phyloP scores from a whole-genome alignment of 1,140 invertebrate species.

The Scaptomyza pallida region DNA sequence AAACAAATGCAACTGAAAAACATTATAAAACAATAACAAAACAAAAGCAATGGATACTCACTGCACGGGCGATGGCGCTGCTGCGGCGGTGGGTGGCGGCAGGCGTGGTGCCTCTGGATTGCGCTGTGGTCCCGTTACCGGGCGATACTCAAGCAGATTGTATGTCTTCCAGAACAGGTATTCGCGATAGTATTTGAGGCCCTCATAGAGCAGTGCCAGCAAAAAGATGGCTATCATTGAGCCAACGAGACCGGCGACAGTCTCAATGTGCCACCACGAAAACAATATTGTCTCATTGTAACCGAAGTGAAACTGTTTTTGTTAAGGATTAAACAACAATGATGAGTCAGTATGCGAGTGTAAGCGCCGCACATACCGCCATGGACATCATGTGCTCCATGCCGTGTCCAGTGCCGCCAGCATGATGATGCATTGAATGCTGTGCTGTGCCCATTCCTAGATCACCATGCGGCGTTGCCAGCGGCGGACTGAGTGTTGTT shows the following conservation, averaged over 20 bases:
- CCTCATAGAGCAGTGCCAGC: slow-evolving; percentile 94
- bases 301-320: slow-evolving; percentile 93
- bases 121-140: slow-evolving; percentile 88
- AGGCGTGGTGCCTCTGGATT: slow-evolving; percentile 85
- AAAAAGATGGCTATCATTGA: slow-evolving; percentile 94
- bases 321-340: too few species aligned
- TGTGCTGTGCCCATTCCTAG: slow-evolving; percentile 19
- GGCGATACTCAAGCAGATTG: slow-evolving; percentile 88
- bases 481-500: slow-evolving; percentile 35
- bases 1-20: slow-evolving; percentile 12
- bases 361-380: slow-evolving; percentile 57
- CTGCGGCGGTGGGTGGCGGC: slow-evolving; percentile 63
- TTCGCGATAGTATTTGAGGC: slow-evolving; percentile 95
- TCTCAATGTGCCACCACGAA: slow-evolving; percentile 90
- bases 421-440: slow-evolving; percentile 61
- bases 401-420: slow-evolving; percentile 60
- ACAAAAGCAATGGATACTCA: slow-evolving; percentile 85
- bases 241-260: slow-evolving; percentile 90
- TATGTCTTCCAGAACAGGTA: slow-evolving; percentile 93
- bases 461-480: slow-evolving; percentile 30
- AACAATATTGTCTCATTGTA: slow-evolving; percentile 91
- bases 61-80: slow-evolving; percentile 86
- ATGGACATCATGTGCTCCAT: slow-evolving; percentile 84
- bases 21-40: not conserved
- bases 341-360: not conserved